A percentile compares a stretch with the other conserved stretches of the same genome.
Conservation (phyloP, 35 echinoderm and acorn worm species). For the Hemicentrotus pulcherrimus region DNA sequence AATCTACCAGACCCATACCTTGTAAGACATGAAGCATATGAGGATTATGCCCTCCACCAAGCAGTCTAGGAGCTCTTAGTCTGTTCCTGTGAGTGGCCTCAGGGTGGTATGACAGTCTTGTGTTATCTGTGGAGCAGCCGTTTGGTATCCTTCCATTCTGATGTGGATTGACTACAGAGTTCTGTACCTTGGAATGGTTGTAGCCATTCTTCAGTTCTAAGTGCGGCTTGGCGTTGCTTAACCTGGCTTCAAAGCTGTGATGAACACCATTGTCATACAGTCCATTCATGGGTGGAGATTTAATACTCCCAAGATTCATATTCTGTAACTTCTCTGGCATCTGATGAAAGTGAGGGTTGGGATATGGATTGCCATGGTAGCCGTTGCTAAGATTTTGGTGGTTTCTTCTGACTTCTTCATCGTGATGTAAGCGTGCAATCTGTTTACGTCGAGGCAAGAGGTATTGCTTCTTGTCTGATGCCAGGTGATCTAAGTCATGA, state of each 20-base stretch:
- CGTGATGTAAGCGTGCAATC: conserved; percentile 35
- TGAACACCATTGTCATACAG: conserved; percentile 47
- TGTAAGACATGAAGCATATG: conserved; percentile 48
- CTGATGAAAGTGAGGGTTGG: background rate
- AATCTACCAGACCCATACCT: conserved; percentile 69
- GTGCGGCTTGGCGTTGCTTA: conserved; percentile 3
- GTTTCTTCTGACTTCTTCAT: conserved; percentile 34
- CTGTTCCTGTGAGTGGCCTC: background rate
- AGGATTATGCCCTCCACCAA: conserved; percentile 19
- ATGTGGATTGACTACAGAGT: conserved; percentile 24
- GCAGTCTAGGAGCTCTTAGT: background rate
- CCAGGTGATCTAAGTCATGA: background rate
- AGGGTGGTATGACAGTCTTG: conserved; percentile 46
- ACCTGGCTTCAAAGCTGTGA: conserved; percentile 30
- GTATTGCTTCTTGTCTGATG: conserved; percentile 40
- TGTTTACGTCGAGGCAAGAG: conserved; percentile 43
- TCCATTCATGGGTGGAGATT: background rate
- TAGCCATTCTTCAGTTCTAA: conserved; percentile 47
- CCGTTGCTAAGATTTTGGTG: background rate
- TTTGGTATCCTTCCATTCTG: conserved; percentile 58
- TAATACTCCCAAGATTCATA: background rate
- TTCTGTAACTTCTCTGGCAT: background rate
- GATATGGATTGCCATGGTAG: background rate
- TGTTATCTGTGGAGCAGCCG: conserved; percentile 7
- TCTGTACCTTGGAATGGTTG: conserved; percentile 55